Evolutionary conservation across 2,113 vertebrate species (phyloP).

Genomic region (Prochilodus magdalenae): DNA sequence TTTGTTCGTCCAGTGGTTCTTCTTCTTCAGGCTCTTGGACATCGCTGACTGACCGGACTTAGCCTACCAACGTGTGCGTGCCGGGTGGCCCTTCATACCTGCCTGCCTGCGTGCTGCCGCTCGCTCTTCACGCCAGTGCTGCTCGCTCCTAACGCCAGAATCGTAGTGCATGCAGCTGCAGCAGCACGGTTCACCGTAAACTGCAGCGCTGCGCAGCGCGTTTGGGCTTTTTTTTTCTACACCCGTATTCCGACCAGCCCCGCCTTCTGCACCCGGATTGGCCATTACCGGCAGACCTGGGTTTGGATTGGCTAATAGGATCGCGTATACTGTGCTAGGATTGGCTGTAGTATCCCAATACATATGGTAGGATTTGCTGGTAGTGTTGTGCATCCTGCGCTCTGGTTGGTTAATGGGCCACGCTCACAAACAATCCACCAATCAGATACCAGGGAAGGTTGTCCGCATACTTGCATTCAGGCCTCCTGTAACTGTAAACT

Average conservation of each 20-base stretch:
- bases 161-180: constrained; percentile 68
- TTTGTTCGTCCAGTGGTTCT: constrained; percentile 99
- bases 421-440: neutral
- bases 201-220: constrained; percentile 58
- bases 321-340: neutral
- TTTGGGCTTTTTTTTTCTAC: neutral
- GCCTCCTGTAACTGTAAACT: neutral
- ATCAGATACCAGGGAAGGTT: too few species aligned
- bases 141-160: constrained; percentile 65
- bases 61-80: constrained; percentile 66
- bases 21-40: constrained; percentile 99
- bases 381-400: neutral
- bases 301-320: neutral
- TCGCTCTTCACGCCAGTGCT: constrained; percentile 54
- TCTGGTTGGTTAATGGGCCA: too few species aligned
- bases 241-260: neutral
- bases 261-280: neutral
- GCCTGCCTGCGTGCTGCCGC: constrained; percentile 31
- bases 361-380: neutral
- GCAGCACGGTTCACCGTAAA: constrained; percentile 63
- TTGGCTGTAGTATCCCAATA: neutral
- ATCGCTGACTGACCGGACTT: constrained; percentile 80
- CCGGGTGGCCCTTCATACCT: constrained; percentile 67
- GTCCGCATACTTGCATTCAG: too few species aligned
- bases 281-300: neutral